Evolutionary conservation across 2,888 invertebrate genomes (phyloP).

Genomic region (Noctua janthe): DNA sequence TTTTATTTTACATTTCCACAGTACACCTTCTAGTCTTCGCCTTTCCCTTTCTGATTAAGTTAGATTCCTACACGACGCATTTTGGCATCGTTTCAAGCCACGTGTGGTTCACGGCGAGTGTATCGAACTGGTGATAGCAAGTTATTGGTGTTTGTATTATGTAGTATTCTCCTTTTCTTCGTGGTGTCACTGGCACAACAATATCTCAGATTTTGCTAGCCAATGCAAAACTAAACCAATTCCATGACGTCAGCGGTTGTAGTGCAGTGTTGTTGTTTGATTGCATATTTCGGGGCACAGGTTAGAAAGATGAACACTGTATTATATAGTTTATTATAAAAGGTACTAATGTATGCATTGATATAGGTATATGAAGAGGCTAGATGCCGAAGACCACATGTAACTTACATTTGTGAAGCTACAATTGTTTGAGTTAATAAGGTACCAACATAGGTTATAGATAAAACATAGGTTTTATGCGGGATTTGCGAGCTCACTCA

Average conservation of each 20-base stretch:
- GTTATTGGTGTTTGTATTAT: background rate
- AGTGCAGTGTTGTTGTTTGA: background rate
- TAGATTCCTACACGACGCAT: conserved; percentile 39
- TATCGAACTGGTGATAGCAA: background rate
- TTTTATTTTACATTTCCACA: conserved; percentile 12
- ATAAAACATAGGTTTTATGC: background rate
- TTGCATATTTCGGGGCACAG: background rate
- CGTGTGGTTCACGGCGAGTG: conserved; percentile 3
- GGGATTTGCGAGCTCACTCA: background rate
- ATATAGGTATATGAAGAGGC: background rate
- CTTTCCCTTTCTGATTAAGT: conserved; percentile 51
- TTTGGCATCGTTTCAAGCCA: conserved; percentile 53
- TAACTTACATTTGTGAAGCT: background rate
- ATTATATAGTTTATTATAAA: background rate
- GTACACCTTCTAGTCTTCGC: background rate
- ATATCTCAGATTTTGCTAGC: background rate
- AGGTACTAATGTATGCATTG: background rate
- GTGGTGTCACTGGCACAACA: background rate
- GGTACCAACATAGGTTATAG: background rate
- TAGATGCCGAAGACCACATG: background rate
- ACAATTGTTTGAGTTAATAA: conserved; percentile 5
- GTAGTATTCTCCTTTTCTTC: background rate
- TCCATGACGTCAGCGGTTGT: background rate
- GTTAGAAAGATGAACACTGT: background rate
- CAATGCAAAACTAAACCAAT: background rate